Conservation (phyloP, 1,140 invertebrate genomes). For the Atta colombica region DNA sequence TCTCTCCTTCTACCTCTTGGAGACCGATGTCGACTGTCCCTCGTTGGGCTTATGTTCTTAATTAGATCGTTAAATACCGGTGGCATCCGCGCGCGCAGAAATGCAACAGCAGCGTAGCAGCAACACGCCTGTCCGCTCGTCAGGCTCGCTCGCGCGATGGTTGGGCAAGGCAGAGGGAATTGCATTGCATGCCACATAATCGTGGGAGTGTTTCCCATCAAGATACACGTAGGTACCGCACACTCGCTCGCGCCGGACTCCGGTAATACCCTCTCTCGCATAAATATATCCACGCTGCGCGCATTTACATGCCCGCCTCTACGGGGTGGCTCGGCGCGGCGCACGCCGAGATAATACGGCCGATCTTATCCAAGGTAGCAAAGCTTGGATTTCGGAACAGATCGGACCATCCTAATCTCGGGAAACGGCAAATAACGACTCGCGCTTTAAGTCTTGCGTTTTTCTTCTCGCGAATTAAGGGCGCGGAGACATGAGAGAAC, state of each 20-base stretch:
- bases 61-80: slow-evolving; percentile 80
- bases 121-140: slow-evolving; percentile 25
- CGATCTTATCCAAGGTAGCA: slow-evolving; percentile 22
- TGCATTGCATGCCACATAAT: slow-evolving; percentile 85
- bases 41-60: slow-evolving; percentile 71
- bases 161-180: slow-evolving; percentile 80
- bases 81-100: slow-evolving; percentile 65
- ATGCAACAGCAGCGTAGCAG: slow-evolving; percentile 15
- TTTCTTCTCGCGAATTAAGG: not conserved
- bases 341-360: slow-evolving; percentile 47
- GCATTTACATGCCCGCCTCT: slow-evolving; percentile 82
- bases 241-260: slow-evolving; percentile 66
- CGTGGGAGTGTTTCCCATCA: slow-evolving; percentile 86
- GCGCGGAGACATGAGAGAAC: not conserved
- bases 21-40: not conserved
- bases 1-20: not conserved
- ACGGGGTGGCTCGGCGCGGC: slow-evolving; percentile 76
- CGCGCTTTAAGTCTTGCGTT: not conserved
- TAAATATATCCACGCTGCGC: slow-evolving; percentile 72
- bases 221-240: slow-evolving; percentile 83
- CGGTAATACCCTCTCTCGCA: slow-evolving; percentile 80
- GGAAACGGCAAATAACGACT: not conserved
- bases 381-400: slow-evolving; percentile 24
- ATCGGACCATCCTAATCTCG: slow-evolving; percentile 31
- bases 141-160: slow-evolving; percentile 61